Base-by-base conservation (phyloP, 1,140 invertebrate genomes). In the Oreohelix idahoensis region DNA sequence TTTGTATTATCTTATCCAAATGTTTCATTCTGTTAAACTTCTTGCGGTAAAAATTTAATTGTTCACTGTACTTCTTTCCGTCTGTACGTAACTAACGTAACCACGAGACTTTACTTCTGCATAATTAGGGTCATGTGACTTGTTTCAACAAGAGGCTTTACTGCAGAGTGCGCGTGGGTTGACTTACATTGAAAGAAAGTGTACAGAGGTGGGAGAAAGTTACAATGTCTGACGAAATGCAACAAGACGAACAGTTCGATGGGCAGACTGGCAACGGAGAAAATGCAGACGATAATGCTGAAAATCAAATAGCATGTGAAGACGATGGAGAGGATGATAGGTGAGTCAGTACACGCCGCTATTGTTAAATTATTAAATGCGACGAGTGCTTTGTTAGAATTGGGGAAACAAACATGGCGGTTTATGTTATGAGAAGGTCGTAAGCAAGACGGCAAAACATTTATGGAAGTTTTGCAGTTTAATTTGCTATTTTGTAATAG, bases 261-360 rank as follows among this genome's bases (percentile, higher is more conserved):
- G 69, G 45, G n/a, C 63, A 80, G 36, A 80, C 63, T 35, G 79
- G 79, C 1, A 71, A 70, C 23, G 42, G 35, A 80, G 79, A 80
- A 80, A 63, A 49, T 71, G 45, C 79, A 45, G 69, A 73, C 11
- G 79, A 70, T 20, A 35, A 71, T 66, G 15, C 66, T 17, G 66
- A 80, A 49, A 70, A 80, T 32, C 39, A 66, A 66, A 53, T 75
- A 13, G 51, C 66, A 36, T 51, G 78, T 26, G 76, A 83, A 29
- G 80, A 81, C 10, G 82, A 81, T 20, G 79, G 80, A 35, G 85
- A 86, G 80, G 85, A 86, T 38, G 85, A 84, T 51, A 86, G 85
- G 83, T 85, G 49, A 79, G 76, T 79, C 15, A 58, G 15, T 58
- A 58, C 42, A 15, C 53, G 53, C 53, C 53, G 23, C 10, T 58